Conservation (phyloP, 2,888 invertebrate species). For the Polyommatus icarus region DNA sequence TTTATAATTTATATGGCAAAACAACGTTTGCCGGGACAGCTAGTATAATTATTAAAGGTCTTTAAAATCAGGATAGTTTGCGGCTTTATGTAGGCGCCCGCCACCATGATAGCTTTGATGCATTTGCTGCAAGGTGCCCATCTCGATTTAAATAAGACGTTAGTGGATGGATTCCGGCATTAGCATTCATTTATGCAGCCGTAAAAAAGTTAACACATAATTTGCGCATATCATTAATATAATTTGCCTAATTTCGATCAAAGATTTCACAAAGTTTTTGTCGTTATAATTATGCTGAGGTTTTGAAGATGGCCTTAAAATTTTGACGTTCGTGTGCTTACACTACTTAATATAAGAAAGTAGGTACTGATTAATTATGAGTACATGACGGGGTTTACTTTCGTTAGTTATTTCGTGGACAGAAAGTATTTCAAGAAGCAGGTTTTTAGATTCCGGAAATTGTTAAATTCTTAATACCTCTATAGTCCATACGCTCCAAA, state of each 20-base stretch:
- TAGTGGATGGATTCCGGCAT: background rate
- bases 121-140: no score
- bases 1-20: no score
- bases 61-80: no score
- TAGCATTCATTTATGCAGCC: constrained; percentile 5
- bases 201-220: constrained; percentile 26
- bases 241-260: constrained; percentile 23
- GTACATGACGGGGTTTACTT: constrained; percentile 15
- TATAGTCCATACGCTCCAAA: background rate
- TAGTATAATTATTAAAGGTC: no score
- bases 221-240: constrained; percentile 7
- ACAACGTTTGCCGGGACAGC: no score
- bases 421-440: constrained; percentile 5
- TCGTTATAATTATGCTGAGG: background rate
- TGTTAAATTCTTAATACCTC: background rate
- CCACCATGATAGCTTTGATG: no score
- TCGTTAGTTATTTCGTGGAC: background rate
- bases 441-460: background rate
- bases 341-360: constrained; percentile 7
- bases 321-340: constrained; percentile 7
- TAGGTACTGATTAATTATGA: constrained; percentile 12
- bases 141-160: no score
- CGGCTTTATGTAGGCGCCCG: no score
- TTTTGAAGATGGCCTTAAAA: background rate
- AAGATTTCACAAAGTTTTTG: constrained; percentile 14